Percentiles rank a stretch among this genome's conserved stretches.
Evolutionary conservation across 2,113 vertebrate species (phyloP).

Genomic region (Pachypanchax playfairii): DNA sequence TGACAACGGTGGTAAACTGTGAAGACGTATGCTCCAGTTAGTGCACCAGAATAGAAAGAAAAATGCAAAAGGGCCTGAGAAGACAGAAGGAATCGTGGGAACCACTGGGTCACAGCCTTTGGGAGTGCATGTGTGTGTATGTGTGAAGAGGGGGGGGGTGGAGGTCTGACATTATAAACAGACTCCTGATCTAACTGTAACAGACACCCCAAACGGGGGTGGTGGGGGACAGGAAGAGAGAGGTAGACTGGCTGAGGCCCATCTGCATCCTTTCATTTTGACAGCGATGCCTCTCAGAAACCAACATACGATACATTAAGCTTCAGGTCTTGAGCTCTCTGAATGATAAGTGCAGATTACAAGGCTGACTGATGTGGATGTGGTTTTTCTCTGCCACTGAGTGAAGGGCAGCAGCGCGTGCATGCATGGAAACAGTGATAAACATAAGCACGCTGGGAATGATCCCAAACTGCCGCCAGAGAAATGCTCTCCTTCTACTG

Average conservation of each 20-base stretch:
- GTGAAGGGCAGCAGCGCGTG: slow-evolving; percentile 11
- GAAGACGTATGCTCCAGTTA: slow-evolving; percentile 11
- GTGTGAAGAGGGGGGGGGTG: slow-evolving; percentile 9
- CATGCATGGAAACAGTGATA: slow-evolving; percentile 21
- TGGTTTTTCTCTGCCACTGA: slow-evolving; percentile 30
- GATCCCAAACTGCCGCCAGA: slow-evolving; percentile 16
- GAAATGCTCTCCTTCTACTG: slow-evolving; percentile 3
- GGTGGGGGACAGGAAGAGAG: slow-evolving; percentile 15
- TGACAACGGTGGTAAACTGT: slow-evolving; percentile 44
- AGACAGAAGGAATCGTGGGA: slow-evolving; percentile 75
- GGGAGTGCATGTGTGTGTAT: too few relatives aligned
- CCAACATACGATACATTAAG: slow-evolving; percentile 17
- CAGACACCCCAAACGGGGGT: slow-evolving; percentile 7
- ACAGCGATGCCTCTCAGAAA: slow-evolving; percentile 25
- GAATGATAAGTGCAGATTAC: slow-evolving; percentile 17
- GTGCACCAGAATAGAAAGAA: slow-evolving; percentile 27
- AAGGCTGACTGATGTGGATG: slow-evolving; percentile 17
- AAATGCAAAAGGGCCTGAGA: slow-evolving; percentile 43
- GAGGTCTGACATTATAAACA: slow-evolving; percentile 76
- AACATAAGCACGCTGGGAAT: slow-evolving; percentile 32
- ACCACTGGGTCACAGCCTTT: slow-evolving; percentile 55
- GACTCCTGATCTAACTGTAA: slow-evolving; percentile 42
- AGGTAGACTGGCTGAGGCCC: slow-evolving; percentile 1
- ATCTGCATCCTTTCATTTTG: slow-evolving; percentile 35
- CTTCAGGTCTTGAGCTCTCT: slow-evolving; percentile 9